These are phyloP conservation scores for Phallusia fumigata DNA, from an alignment of 23 tunicate species.

Conservation along the genomic window DNA sequence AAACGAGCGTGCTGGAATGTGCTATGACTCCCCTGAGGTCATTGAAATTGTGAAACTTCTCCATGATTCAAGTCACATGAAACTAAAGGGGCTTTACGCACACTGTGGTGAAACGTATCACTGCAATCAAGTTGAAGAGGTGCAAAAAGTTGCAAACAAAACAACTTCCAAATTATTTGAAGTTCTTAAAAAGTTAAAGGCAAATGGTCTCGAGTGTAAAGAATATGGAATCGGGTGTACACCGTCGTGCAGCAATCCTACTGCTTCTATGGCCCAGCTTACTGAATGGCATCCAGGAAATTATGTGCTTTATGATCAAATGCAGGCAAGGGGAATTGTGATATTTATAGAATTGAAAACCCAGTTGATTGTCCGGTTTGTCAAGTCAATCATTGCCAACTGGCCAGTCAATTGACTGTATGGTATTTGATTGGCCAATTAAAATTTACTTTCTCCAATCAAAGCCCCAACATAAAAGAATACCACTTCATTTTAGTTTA, in stretches of 20 bases:
- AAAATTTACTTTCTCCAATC: too few relatives aligned
- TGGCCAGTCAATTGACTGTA: too few relatives aligned
- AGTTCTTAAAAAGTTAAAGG: constrained; percentile 41
- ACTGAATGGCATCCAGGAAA: constrained; percentile 96
- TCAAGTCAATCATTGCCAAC: too few relatives aligned
- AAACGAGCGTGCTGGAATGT: constrained; percentile 53
- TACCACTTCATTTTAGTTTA: too few relatives aligned
- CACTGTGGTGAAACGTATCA: constrained; percentile 76
- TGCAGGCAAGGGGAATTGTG: constrained; percentile 34
- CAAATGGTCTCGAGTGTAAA: constrained; percentile 44
- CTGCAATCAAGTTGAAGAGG: constrained; percentile 13
- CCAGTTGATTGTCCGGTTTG: too few relatives aligned
- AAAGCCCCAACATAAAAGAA: too few relatives aligned
- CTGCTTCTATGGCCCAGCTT: constrained; percentile 45
- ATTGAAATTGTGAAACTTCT: constrained; percentile 32
- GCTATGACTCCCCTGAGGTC: not conserved
- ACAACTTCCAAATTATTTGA: constrained; percentile 22
- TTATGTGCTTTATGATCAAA: constrained; percentile 65
- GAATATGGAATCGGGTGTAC: constrained; percentile 82
- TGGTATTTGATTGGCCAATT: too few relatives aligned
- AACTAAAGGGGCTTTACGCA: constrained; percentile 57
- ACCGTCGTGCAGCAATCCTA: constrained; percentile 77
- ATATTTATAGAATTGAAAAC: too few relatives aligned
- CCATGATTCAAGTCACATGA: not conserved
- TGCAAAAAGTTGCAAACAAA: constrained; percentile 28